Evolutionary conservation across 2,797 vertebrate genomes (phyloP), one percentile per base, ranked within the genome.

Genomic region (Philypnodon macrostomus): DNA sequence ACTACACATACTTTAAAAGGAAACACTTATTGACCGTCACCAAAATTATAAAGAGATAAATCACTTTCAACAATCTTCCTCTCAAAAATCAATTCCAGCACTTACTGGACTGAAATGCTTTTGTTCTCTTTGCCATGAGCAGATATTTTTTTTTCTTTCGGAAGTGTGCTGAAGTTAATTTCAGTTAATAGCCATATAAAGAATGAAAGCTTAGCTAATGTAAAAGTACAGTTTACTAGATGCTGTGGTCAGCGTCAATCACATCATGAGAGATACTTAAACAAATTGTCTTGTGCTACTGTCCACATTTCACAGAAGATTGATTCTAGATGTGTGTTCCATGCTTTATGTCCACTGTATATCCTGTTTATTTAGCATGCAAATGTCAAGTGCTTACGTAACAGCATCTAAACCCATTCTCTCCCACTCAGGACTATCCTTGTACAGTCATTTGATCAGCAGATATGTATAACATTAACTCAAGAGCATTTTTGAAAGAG

Each of bases 391-490:
- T 39, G 6, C n/a, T 23, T 30, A 29, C 13, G 23, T 18, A 35
- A 14, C 10, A 1, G 29, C 47, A 36, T 33, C 21, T 42, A 14
- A 15, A 33, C 36, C n/a, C 12, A 30, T 53, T 33, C 31, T 27
- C 39, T 54, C 27, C 47, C 54, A 39, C 29, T 51, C 42, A 44
- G 58, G 16, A 33, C 21, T 19, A 46, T 5, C 7, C 62, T 53
- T 61, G 35, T 53, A 36, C 57, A 64, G 45, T 38, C 54, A 47
- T 45, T 66, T 73, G 59, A 77, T 77, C 67, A 51, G 48, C n/a
- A 24, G 24, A 54, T 57, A 79, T 84, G 40, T 27, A 75, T 83
- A 75, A 76, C 27, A 46, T 42, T 61, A 60, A 65, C 39, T 64
- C n/a, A n/a, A n/a, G 51, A 21, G 35, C 29, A 67, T 68, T 73